Percentiles rank a stretch among this genome's conserved stretches.
These are phyloP conservation scores for Leptinotarsa texana DNA, from an alignment of 1,140 invertebrate species.

Conservation along the genomic window DNA sequence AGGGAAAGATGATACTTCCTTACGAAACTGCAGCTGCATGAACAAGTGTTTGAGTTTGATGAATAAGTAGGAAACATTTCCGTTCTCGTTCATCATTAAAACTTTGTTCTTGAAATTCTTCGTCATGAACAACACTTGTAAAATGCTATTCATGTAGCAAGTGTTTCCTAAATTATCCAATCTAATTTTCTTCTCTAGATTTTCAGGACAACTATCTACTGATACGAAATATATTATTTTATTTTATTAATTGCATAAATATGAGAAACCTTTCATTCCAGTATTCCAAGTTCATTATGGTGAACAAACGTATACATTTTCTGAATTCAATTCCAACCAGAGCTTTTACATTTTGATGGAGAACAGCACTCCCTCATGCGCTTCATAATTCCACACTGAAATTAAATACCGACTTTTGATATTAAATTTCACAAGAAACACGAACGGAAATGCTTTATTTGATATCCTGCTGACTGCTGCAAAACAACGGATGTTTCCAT, in stretches of 20 bases:
- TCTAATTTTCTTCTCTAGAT: no score
- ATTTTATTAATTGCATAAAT: not conserved
- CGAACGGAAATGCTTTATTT: not conserved
- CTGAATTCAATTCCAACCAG: constrained; percentile 4
- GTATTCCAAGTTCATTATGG: not conserved
- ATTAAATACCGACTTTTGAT: constrained; percentile 8
- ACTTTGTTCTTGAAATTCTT: no score
- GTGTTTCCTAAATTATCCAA: no score
- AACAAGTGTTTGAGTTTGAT: no score
- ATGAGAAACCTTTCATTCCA: not conserved
- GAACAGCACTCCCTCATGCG: not conserved
- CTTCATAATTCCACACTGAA: constrained; percentile 3
- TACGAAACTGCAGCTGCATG: no score
- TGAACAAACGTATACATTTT: not conserved
- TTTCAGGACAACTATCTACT: no score
- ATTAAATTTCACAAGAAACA: constrained; percentile 8
- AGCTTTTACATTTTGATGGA: constrained; percentile 3
- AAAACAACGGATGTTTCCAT: not conserved
- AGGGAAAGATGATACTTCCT: no score
- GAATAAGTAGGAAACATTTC: no score
- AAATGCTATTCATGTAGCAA: no score
- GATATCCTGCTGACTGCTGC: not conserved
- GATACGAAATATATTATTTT: not conserved
- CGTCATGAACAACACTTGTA: no score
- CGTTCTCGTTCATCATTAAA: no score